These are phyloP conservation scores for Caenorhabditis imperialis DNA, from an alignment of 2,888 invertebrate genomes.

Conservation along the genomic window DNA sequence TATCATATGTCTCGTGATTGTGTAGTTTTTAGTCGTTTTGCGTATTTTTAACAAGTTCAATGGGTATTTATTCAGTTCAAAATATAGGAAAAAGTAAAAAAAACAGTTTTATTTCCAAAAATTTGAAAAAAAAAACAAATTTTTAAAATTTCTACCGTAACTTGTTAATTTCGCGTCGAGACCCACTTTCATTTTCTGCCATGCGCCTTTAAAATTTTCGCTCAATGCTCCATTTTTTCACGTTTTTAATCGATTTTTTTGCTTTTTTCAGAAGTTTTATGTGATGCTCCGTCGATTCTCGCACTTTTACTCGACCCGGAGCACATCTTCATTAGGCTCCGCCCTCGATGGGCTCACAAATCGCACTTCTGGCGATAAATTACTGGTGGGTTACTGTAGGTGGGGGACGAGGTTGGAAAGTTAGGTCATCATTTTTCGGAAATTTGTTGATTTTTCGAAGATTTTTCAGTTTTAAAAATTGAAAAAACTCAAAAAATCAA, in stretches of 20 bases:
- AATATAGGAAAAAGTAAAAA: too few species aligned
- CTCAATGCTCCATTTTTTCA: too few species aligned
- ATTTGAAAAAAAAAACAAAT: background rate
- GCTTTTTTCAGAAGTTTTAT: constrained; percentile 30
- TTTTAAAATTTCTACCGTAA: too few species aligned
- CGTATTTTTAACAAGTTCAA: background rate
- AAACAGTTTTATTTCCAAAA: constrained; percentile 1
- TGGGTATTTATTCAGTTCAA: too few species aligned
- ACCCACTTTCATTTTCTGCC: background rate
- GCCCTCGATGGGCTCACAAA: constrained; percentile 44
- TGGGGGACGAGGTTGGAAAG: too few species aligned
- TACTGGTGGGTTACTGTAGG: constrained; percentile 40
- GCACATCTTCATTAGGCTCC: constrained; percentile 17
- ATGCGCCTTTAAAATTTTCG: constrained; percentile 1
- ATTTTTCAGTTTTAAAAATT: too few species aligned
- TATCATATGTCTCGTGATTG: constrained; percentile 24
- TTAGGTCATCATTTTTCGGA: too few species aligned
- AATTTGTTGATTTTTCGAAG: too few species aligned
- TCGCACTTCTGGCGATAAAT: constrained; percentile 53
- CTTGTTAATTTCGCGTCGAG: background rate
- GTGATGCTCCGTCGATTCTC: constrained; percentile 39
- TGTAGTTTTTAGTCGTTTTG: background rate
- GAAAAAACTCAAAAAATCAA: too few species aligned
- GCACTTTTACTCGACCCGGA: constrained; percentile 18
- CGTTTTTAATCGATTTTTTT: too few species aligned